phyloP scores from a whole-genome alignment of 2,888 invertebrate species.

The Parnassius glacialis region DNA sequence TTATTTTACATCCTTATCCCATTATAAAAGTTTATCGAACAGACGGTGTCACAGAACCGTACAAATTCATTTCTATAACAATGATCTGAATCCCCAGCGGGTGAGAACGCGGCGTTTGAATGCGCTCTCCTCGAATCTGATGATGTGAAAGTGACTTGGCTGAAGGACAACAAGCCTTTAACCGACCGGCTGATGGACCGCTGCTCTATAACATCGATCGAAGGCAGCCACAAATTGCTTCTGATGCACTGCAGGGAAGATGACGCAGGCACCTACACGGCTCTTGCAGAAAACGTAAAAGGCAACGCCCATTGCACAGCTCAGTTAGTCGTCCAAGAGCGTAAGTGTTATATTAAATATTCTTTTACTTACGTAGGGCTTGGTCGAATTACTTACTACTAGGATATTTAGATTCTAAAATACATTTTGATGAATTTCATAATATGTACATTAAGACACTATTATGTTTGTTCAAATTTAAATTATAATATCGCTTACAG shows the following conservation, averaged over 20 bases:
- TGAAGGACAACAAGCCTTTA: slow-evolving; percentile 92
- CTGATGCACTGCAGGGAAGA: slow-evolving; percentile 87
- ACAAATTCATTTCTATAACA: slow-evolving; percentile 54
- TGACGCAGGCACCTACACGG: slow-evolving; percentile 95
- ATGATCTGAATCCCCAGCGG: slow-evolving; percentile 83
- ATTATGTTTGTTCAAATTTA: too few relatives aligned
- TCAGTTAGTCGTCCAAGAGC: slow-evolving; percentile 91
- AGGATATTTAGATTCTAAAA: too few relatives aligned
- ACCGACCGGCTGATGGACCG: slow-evolving; percentile 88
- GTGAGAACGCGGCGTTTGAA: slow-evolving; percentile 90
- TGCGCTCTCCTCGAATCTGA: slow-evolving; percentile 84
- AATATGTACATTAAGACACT: too few relatives aligned
- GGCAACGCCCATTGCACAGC: slow-evolving; percentile 93
- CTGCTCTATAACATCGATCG: slow-evolving; percentile 81
- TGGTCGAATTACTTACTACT: slow-evolving; percentile 27
- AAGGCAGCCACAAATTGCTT: slow-evolving; percentile 84
- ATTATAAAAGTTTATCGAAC: too few relatives aligned
- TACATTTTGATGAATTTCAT: too few relatives aligned
- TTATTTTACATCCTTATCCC: too few relatives aligned
- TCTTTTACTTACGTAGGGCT: slow-evolving; percentile 25
- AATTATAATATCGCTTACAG: too few relatives aligned
- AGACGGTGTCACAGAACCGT: slow-evolving; percentile 39
- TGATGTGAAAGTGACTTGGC: slow-evolving; percentile 86
- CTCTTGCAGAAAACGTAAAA: slow-evolving; percentile 89
- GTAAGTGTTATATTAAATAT: slow-evolving; percentile 76